Evolutionary conservation across 2,113 vertebrate species (phyloP), one percentile per base, ranked within the genome.

Genomic region (Heterocephalus glaber): DNA sequence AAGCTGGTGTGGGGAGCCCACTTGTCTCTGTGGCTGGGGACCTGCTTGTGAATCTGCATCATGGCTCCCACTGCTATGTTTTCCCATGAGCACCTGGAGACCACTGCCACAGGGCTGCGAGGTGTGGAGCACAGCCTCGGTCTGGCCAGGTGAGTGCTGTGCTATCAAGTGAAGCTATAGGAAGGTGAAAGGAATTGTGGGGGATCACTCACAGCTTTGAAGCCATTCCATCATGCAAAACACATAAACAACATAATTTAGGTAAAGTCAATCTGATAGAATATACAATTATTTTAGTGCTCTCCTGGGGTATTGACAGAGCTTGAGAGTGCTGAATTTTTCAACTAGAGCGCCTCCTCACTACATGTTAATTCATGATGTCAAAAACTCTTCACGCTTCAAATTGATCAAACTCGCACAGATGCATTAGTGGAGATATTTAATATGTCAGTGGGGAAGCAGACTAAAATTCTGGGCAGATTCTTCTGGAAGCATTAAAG

Each of bases 351-450:
- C 19, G 16, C 9, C 4, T 65, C 16, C 7, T 12, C 20, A 47
- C 30, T 47, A 47, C 44, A 81, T 60, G 24, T 68, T 82, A 70
- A 70, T 61, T 61, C 26, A 70, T 83, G 77, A 63, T 63, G 26
- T 87, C 74, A 87, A 72, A 82, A 89, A 63, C 11, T 33, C 74
- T 90, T 60, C 82, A 70, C 63, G 47, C 11, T 95, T 94, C 68
- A 81, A 61, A n/a, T 76, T 94, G n/a, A 86, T 30, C 52, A 58
- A 87, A 90, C 26, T n/a, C 94, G 84, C 86, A 81, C 38, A 93
- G 47, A 90, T 3, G 30, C 33, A 76, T 56, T 68, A 92, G 35
- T 70, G 33, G 38, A 93, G 26, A 52, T 49, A 49, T 35, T 91
- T 81, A 89, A 38, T 14, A 52, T 10, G 79, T 60, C 19, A 92